Base-by-base conservation (phyloP, 37 sponge, comb jelly and placozoan genomes). In the Ianthella basta region DNA sequence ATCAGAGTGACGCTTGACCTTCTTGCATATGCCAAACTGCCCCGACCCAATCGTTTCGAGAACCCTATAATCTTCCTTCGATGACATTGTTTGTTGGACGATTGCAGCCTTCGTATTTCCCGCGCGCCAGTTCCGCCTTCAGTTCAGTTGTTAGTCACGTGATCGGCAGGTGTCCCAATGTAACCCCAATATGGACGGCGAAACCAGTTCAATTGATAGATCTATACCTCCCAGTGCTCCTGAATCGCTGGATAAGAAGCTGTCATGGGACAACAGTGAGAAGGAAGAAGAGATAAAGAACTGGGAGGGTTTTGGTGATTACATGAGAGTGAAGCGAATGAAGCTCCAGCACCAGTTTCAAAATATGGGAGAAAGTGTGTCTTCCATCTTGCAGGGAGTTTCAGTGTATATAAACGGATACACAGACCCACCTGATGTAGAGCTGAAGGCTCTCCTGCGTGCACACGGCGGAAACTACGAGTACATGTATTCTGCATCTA, bases 361-460 rank as follows among this genome's bases (percentile, higher is more conserved):
- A 20, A 59, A 59, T 21, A 54, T 89, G 80, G 84, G 55, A 15
- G 80, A 39, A 3, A 39, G 19, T 8, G 53, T 41, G n/a, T 85
- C 91, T 18, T 40, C 65, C 19, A 93, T 93, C 18, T 93, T 96
- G 55, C 20, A 61, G 82, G 94, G 91, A 64, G 91, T 93, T 4
- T 79, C 82, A 19, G 87, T 96, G 0, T 91, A 96, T n/a, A 88
- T 96, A 5, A 91, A 93, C 61, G 96, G 96, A 0, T 96, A 86
- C 87, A 96, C 96, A 38, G 82, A 94, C 1, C 98, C 98, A 15
- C 73, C 80, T 33, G 89, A 93, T 33, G 88, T 80, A 33, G 88
- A 87, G 23, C 86, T 97, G 84, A 97, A 95, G 73, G 55, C 69
- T 38, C 69, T 97, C 50, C 87, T 97, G 0, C 74, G 83, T 20